Conservation (phyloP, 1,140 invertebrate species). For the Aethina tumida region DNA sequence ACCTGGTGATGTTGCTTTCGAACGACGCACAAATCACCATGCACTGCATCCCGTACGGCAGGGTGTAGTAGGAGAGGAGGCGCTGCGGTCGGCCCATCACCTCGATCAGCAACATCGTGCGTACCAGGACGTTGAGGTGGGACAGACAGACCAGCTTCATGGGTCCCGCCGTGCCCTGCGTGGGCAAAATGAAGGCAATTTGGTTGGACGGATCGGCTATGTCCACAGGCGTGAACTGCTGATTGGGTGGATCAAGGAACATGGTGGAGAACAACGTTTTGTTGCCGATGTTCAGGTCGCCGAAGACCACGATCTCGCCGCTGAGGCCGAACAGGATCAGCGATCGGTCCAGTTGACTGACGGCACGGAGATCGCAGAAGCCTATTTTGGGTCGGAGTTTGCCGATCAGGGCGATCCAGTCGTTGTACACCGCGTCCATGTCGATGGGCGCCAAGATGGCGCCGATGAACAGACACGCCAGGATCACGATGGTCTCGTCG, state of each 20-base stretch:
- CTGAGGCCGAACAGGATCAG: conserved; percentile 8
- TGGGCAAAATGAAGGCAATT: conserved; percentile 23
- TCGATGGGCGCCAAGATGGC: conserved; percentile 25
- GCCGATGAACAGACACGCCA: conserved; percentile 22
- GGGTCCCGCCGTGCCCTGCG: conserved; percentile 17
- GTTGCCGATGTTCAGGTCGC: conserved; percentile 7
- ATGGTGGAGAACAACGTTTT: conserved; percentile 16
- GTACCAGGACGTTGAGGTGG: conserved; percentile 19
- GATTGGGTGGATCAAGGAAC: conserved; percentile 12
- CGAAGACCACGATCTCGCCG: conserved; percentile 16
- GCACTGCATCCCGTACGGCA: conserved; percentile 21
- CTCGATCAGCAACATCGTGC: conserved; percentile 13
- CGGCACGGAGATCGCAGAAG: conserved; percentile 21
- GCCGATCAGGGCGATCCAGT: conserved; percentile 16
- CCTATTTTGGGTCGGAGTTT: conserved; percentile 25
- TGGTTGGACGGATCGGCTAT: conserved; percentile 16
- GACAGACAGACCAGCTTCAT: conserved; percentile 24
- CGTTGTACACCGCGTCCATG: conserved; percentile 15
- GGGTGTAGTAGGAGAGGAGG: conserved; percentile 23
- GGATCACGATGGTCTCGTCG: conserved; percentile 24
- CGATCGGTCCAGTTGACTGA: conserved; percentile 20
- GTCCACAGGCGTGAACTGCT: conserved; percentile 12
- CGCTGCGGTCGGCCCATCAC: conserved; percentile 15
- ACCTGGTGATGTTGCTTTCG: conserved; percentile 12
- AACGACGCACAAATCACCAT: conserved; percentile 19